Percentiles rank a stretch among this genome's conserved stretches.
Evolutionary conservation across 2,888 invertebrate species (phyloP).

Genomic region (Xestia ashworthii): DNA sequence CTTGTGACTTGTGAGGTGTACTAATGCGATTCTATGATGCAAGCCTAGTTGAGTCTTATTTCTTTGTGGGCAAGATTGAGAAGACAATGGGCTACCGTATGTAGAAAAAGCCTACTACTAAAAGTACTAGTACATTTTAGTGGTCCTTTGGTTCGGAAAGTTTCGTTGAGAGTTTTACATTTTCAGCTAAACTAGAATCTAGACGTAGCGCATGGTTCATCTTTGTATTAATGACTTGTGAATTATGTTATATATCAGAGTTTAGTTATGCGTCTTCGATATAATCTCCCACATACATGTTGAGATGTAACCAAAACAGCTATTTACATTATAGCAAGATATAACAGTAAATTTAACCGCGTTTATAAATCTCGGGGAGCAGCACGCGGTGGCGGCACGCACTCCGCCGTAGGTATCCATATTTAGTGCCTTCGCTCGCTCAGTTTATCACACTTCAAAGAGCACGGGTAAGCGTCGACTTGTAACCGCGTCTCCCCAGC

Average conservation of each 20-base stretch:
- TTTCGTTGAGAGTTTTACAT: not conserved
- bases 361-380: constrained; percentile 77
- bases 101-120: not conserved
- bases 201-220: not conserved
- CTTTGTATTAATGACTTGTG: not conserved
- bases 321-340: constrained; percentile 64
- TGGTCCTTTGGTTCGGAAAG: not conserved
- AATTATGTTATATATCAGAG: not conserved
- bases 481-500: constrained; percentile 84
- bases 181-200: not conserved
- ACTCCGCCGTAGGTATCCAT: constrained; percentile 80
- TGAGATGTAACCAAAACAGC: constrained; percentile 48
- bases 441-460: constrained; percentile 89
- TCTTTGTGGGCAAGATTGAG: no score
- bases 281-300: constrained; percentile 28
- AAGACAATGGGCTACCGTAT: not conserved
- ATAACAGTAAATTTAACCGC: constrained; percentile 74
- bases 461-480: constrained; percentile 83
- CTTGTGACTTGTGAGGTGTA: constrained; percentile 44
- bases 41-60: not conserved
- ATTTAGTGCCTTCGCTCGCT: constrained; percentile 80
- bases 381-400: constrained; percentile 76
- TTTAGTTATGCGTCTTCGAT: constrained; percentile 9
- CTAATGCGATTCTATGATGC: not conserved
- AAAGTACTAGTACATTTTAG: not conserved